These are phyloP conservation scores for Bovichtus diacanthus DNA, from an alignment of 2,797 vertebrate species.

Conservation along the genomic window DNA sequence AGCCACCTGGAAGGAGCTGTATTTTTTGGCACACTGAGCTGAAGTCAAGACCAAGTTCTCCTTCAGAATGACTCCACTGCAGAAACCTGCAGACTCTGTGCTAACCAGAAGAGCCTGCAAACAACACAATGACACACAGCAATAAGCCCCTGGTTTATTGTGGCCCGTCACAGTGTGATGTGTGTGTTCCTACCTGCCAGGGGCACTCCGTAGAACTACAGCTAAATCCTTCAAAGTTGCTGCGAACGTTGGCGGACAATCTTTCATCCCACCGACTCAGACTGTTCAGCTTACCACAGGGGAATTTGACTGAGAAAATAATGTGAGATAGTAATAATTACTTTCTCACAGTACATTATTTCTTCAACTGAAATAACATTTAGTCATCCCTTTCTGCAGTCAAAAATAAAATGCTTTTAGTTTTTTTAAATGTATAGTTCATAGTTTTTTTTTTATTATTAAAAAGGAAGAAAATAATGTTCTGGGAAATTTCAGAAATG, in stretches of 20 bases:
- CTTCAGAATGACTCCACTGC: slow-evolving; percentile 85
- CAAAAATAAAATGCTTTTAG: background rate
- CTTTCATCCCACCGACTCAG: slow-evolving; percentile 56
- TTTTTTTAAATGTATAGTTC: background rate
- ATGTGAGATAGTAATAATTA: background rate
- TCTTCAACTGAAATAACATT: background rate
- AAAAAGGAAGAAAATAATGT: background rate
- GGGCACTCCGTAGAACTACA: slow-evolving; percentile 79
- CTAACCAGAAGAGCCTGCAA: slow-evolving; percentile 80
- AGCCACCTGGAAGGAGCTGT: slow-evolving; percentile 70
- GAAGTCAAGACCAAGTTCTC: slow-evolving; percentile 84
- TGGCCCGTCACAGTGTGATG: background rate
- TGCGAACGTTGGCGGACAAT: slow-evolving; percentile 51
- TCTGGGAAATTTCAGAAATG: no score
- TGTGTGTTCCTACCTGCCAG: slow-evolving; percentile 81
- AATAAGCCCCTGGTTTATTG: background rate
- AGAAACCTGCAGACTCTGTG: slow-evolving; percentile 72
- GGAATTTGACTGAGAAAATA: slow-evolving; percentile 50
- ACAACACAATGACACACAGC: background rate
- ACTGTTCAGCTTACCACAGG: slow-evolving; percentile 79
- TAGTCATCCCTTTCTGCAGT: background rate
- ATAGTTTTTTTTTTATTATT: background rate
- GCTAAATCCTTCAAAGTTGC: slow-evolving; percentile 62
- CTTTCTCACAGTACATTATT: background rate
- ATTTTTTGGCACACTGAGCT: slow-evolving; percentile 77